Conservation (phyloP, 2,113 vertebrate genomes). For the Carollia perspicillata region DNA sequence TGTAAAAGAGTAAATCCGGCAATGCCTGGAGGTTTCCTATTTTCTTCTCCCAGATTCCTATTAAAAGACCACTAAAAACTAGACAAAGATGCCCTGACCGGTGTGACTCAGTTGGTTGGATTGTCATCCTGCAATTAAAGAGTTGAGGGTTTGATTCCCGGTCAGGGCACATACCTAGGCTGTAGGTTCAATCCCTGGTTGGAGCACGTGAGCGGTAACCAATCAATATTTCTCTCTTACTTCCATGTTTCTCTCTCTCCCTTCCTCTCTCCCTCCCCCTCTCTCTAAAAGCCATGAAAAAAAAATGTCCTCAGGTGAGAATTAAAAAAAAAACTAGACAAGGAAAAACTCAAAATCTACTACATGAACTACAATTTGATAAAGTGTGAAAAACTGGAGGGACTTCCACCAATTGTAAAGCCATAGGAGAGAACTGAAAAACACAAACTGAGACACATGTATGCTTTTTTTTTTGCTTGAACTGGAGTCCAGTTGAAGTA, state of each 20-base stretch:
- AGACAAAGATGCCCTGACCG: background rate
- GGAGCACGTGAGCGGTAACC: too few relatives aligned
- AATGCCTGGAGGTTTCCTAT: background rate
- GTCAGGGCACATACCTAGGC: too few relatives aligned
- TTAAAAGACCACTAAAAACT: slow-evolving; percentile 9
- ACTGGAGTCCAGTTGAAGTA: background rate
- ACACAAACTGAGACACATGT: background rate
- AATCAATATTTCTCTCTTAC: too few relatives aligned
- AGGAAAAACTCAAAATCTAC: background rate
- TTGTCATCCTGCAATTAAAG: too few relatives aligned
- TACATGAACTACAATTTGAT: background rate
- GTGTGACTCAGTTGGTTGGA: too few relatives aligned
- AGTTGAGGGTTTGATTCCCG: too few relatives aligned
- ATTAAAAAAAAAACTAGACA: background rate
- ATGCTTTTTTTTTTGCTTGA: background rate
- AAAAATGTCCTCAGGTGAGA: too few relatives aligned
- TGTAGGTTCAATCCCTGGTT: too few relatives aligned
- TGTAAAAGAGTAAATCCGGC: background rate
- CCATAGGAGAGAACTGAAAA: background rate
- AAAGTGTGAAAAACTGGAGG: background rate
- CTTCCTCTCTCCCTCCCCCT: too few relatives aligned
- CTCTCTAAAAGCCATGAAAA: too few relatives aligned
- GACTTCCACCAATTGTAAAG: background rate
- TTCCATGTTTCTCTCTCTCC: too few relatives aligned
- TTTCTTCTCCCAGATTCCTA: background rate